Conservation (phyloP, 2,797 vertebrate genomes). For the Micropoecilia bifurca region DNA sequence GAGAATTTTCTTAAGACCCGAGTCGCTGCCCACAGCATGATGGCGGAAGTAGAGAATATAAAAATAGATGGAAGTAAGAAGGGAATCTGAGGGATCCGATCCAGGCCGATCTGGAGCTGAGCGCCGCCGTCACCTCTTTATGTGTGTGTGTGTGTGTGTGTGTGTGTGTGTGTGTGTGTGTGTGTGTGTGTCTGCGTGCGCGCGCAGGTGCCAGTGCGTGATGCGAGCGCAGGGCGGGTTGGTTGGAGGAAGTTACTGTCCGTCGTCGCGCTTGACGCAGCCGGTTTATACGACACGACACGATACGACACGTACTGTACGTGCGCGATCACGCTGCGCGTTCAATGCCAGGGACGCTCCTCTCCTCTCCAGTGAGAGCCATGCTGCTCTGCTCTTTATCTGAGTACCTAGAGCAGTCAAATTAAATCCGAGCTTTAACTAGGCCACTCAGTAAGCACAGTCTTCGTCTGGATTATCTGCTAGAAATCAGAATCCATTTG, state of each 20-base stretch:
- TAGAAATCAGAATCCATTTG: not conserved
- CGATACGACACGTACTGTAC: conserved; percentile 1
- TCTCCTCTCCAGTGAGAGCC: not conserved
- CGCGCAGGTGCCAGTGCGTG: not conserved
- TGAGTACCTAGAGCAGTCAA: not conserved
- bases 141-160: not conserved
- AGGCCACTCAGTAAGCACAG: not conserved
- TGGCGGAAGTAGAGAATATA: conserved; percentile 38
- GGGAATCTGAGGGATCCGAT: not conserved
- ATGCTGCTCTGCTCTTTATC: not conserved
- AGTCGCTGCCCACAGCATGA: conserved; percentile 84
- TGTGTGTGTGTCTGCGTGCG: not conserved
- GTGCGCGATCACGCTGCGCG: conserved; percentile 48
- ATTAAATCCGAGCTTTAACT: not conserved
- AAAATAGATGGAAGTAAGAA: not conserved
- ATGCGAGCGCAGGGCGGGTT: not conserved
- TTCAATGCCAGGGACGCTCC: not conserved
- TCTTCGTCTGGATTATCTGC: not conserved
- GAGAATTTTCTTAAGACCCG: conserved; percentile 84
- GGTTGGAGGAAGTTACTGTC: not conserved
- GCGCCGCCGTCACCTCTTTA: conserved; percentile 24
- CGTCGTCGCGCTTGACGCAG: conserved; percentile 14
- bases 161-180: not conserved
- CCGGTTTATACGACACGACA: conserved; percentile 38
- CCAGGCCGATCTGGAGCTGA: conserved; percentile 7